Conservation (phyloP, 2,797 vertebrate species). For the Pangasius mekongensis region DNA sequence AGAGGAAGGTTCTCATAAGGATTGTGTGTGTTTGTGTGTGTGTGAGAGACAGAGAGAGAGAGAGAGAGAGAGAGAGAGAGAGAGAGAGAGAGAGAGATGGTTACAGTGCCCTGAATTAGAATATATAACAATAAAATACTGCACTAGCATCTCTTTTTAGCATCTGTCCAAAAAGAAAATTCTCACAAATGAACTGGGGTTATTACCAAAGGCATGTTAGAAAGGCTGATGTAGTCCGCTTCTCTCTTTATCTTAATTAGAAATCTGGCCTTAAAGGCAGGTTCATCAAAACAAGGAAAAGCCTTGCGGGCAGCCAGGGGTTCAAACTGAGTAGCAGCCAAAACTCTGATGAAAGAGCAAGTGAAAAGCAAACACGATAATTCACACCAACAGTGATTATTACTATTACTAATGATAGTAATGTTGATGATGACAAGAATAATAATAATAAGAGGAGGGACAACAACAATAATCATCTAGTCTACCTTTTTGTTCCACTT, state of each 20-base stretch:
- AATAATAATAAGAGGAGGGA: neutral
- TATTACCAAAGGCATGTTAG: constrained; percentile 95
- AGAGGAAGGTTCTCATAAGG: neutral
- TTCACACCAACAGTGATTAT: neutral
- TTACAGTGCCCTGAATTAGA: neutral
- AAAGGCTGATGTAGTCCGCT: constrained; percentile 80
- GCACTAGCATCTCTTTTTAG: neutral
- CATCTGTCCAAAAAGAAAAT: neutral
- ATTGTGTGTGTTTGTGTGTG: neutral
- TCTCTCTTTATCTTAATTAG: constrained; percentile 85
- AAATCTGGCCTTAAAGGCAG: constrained; percentile 92
- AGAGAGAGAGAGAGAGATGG: neutral
- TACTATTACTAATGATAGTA: neutral
- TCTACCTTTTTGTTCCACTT: constrained; percentile 80
- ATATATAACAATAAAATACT: neutral
- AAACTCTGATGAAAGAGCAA: constrained; percentile 72
- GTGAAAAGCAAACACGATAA: constrained; percentile 1
- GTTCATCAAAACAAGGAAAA: constrained; percentile 98
- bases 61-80: neutral
- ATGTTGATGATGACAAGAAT: neutral
- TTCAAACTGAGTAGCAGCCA: constrained; percentile 96
- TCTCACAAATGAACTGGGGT: neutral
- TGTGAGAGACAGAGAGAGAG: neutral
- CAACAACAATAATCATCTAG: neutral
- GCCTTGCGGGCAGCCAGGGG: constrained; percentile 89